A percentile compares a stretch with the other conserved stretches of the same genome.
Evolutionary conservation across 2,888 invertebrate species (phyloP).

Genomic region (Scaptomyza tumidula): DNA sequence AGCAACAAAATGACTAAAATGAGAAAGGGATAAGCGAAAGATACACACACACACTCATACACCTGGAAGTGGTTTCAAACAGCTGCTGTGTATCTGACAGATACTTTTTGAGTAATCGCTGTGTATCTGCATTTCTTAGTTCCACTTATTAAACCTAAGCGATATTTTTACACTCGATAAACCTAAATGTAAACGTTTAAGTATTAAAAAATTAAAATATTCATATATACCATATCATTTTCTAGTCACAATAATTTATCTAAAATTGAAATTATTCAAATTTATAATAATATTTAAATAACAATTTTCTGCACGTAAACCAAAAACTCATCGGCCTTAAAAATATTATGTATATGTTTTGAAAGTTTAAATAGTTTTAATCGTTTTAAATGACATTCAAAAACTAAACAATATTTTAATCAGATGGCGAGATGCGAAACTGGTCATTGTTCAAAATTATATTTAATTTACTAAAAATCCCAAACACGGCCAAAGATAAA

Average conservation of each 20-base stretch:
- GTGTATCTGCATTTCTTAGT: slow-evolving; percentile 3
- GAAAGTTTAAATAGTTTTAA: slow-evolving; percentile 1
- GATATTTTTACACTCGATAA: too few species aligned
- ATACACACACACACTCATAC: slow-evolving; percentile 28
- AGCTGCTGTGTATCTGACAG: slow-evolving; percentile 31
- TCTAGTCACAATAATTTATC: too few species aligned
- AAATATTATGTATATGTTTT: neutral
- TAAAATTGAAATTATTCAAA: too few species aligned
- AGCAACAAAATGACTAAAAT: slow-evolving; percentile 15
- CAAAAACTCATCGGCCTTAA: neutral
- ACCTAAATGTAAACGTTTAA: too few species aligned
- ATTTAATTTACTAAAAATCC: slow-evolving; percentile 66
- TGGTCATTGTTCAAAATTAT: slow-evolving; percentile 61
- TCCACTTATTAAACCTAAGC: neutral
- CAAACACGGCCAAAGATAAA: slow-evolving; percentile 57
- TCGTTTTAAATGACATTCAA: neutral
- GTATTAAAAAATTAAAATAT: too few species aligned
- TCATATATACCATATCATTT: too few species aligned
- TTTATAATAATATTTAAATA: neutral
- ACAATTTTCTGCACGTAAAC: neutral
- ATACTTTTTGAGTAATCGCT: slow-evolving; percentile 1
- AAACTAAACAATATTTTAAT: slow-evolving; percentile 23
- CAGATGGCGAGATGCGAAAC: slow-evolving; percentile 10
- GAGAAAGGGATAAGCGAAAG: slow-evolving; percentile 58
- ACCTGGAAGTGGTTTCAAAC: slow-evolving; percentile 27